Percentiles rank a stretch among this genome's conserved stretches.
These are phyloP conservation scores for Pandion haliaetus DNA, from an alignment of 2,113 vertebrate species.

Conservation along the genomic window DNA sequence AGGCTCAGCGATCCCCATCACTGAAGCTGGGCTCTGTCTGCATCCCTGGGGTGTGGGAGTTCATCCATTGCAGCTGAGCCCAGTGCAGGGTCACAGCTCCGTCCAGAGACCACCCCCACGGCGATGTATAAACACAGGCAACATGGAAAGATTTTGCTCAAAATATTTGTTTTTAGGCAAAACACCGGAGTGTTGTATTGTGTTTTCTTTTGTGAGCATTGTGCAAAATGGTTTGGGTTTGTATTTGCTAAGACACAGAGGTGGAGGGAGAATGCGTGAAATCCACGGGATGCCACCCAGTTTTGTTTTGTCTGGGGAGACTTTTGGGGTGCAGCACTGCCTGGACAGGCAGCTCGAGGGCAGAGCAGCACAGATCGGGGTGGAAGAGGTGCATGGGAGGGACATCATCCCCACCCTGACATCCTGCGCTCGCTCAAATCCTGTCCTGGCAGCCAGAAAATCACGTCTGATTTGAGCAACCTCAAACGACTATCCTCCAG, in stretches of 20 bases:
- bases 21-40: neutral
- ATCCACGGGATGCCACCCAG: neutral
- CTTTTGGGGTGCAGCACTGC: neutral
- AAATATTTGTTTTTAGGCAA: neutral
- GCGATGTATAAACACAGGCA: neutral
- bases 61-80: neutral
- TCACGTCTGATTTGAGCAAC: neutral
- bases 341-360: neutral
- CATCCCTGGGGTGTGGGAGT: neutral
- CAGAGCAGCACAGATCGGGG: neutral
- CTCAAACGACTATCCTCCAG: neutral
- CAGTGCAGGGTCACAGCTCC: accelerated
- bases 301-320: neutral
- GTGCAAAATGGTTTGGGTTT: neutral
- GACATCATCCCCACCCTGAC: neutral
- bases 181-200: neutral
- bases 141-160: neutral
- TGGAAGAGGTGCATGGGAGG: neutral
- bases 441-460: neutral
- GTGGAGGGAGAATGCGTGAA: neutral
- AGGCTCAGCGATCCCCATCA: neutral
- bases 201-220: neutral
- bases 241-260: neutral
- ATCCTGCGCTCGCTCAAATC: neutral
- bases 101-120: neutral